Evolutionary conservation across 2,888 invertebrate species (phyloP), one percentile per base, ranked within the genome.

Genomic region (Venusia cambrica): DNA sequence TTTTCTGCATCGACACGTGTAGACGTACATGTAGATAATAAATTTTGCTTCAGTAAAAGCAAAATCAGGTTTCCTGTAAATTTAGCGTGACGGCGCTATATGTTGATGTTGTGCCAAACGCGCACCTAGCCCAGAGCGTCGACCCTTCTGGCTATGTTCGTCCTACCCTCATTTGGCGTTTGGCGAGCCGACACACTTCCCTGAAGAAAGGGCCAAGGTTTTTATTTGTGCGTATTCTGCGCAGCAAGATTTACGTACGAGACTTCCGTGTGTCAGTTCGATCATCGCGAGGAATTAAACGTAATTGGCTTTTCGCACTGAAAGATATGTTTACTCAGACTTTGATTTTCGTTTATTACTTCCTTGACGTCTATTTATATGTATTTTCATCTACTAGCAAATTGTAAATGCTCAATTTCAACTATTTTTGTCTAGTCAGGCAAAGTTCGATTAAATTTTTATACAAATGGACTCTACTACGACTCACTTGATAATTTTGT

Each of bases 131-230:
- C 26, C 36, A 38, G 52, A 44, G 29, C 54, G 48, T 48, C 48
- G 50, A 48, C 49, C 51, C n/a, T 47, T 21, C 25, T 37, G 15
- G 35, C 42, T 44, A 42, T 38, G 46, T 39, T 29, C 26, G 42
- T 38, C 25, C 19, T 48, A 40, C 18, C 57, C 59, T 26, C 39
- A 53, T 59, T 58, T 54, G 60, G 60, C 38, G 40, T 31, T 60
- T 51, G 51, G 54, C 54, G 47, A 41, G 33, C 8, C 28, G 27
- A 29, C 39, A 27, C 35, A 41, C 39, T 46, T 40, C 39, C 48
- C 34, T 33, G 7, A 24, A 22, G 42, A 48, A 46, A 53, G 41
- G 48, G 49, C 51, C 53, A 48, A 45, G 48, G 49, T 30, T 38
- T 46, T 37, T 45, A 26, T 37, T 40, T 37, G 25, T 29, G 8